Base-by-base conservation (phyloP, 2,888 invertebrate species). In the Caenorhabditis afra region DNA sequence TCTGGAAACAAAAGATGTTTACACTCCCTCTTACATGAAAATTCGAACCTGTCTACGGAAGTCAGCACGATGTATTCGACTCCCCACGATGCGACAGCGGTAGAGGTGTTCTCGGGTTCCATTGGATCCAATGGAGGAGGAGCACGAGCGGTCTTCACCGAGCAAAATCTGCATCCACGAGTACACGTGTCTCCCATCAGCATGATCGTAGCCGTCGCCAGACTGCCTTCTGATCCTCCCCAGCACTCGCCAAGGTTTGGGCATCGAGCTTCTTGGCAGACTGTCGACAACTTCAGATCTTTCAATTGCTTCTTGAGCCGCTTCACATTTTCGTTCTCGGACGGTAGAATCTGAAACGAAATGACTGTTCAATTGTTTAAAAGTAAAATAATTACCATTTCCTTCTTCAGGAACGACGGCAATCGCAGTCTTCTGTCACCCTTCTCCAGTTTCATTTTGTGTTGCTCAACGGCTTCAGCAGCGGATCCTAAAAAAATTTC, bases 161-260 rank as follows among this genome's bases (percentile, higher is more conserved):
- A 98, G 91, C 99, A 99, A 92, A 99, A 99, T 89, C 86, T 64
- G 74, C 99, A 99, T 23, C 97, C 98, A 81, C 99, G 93, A 0
- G 99, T 99, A 90, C 99, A 99, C 0, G 97, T 97, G 91, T 99
- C 98, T n/a, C 99, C 99, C 93, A 99, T 94, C 50, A 98, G 92
- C 99, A 99, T 99, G 65, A 99, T 98, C 55, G 99, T 99, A 3
- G 99, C 99, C 22, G 99, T 99, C n/a, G 98, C 95, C 1, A 84
- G 23, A 20, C 78, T 79, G 18, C 95, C 94, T 14, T 96, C 96
- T 0, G 96, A 96, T 8, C 89, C 90, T 65, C 96, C 96, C 97
- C 97, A 97, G 91, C 99, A 99, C 92, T 98, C 97, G 12, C 98
- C 87, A 16, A 90, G 81, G 75, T 90, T 90, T 22, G 90, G 90